These are phyloP conservation scores for Bos indicus DNA, from an alignment of 2,113 vertebrate genomes.

Conservation along the genomic window DNA sequence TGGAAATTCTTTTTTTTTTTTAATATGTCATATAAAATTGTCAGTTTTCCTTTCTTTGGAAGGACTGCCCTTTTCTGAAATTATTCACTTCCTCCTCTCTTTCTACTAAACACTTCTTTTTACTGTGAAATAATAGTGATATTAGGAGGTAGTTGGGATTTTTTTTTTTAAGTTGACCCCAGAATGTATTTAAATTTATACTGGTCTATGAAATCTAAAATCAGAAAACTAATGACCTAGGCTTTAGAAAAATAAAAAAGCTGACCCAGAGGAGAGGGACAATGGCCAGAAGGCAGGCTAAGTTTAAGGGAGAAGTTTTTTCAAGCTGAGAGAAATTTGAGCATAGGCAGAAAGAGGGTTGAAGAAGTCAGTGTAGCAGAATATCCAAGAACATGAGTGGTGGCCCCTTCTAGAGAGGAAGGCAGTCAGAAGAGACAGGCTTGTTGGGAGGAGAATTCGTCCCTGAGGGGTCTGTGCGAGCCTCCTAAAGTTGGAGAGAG, in stretches of 20 bases:
- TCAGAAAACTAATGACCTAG: not conserved
- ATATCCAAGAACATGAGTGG: too few species aligned
- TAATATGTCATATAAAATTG: not conserved
- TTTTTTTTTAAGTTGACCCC: not conserved
- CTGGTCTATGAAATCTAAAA: not conserved
- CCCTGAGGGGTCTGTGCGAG: not conserved
- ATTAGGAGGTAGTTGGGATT: not conserved
- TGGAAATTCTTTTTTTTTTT: not conserved
- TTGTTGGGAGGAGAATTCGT: not conserved
- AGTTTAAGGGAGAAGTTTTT: not conserved
- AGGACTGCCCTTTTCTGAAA: not conserved
- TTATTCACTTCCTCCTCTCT: not conserved
- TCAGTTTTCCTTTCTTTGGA: not conserved
- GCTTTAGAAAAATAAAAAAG: not conserved
- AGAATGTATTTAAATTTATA: slow-evolving; percentile 19
- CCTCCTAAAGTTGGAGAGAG: not conserved
- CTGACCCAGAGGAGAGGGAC: not conserved
- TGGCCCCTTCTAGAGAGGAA: not conserved
- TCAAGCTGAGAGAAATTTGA: not conserved
- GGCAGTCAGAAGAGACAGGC: not conserved
- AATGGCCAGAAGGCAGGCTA: not conserved
- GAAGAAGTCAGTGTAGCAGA: not conserved
- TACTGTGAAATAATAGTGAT: not conserved
- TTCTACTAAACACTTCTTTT: not conserved
- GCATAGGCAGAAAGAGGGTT: not conserved